Base-by-base conservation (phyloP, 1,140 invertebrate species). In the Cydia pomonella region DNA sequence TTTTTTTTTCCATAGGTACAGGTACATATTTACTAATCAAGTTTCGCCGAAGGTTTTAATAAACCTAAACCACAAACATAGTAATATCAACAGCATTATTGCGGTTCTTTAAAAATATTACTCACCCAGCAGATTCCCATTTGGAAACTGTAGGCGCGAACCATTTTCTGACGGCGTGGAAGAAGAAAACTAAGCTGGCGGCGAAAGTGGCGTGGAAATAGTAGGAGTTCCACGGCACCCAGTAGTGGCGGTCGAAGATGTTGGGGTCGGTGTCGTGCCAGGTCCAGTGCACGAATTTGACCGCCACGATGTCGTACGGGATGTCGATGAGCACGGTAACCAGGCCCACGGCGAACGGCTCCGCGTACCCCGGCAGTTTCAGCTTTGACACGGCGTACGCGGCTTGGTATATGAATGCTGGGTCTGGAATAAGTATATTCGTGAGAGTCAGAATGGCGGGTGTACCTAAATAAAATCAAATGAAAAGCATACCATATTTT, bases 221-320 rank as follows among this genome's bases (percentile, higher is more conserved):
- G 87, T 97, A 97, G 0, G 96, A 97, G 80, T 96, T 97, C 94
- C 94, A 95, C 2, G 95, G 95, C 0, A 97, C 96, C 95, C 95
- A 96, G 89, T 97, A 97, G 87, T 96, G 95, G 25, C 96, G 94
- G 82, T 97, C 96, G 72, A 83, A 94, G 76, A 97, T 96, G 86
- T 97, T 97, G 2, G 96, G 96, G 89, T 97, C 97, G 0, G 96
- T 97, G 85, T 97, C 96, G 85, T 97, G 97, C 96, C 96, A 97
- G 0, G 96, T 97, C 97, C 97, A 97, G 90, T 97, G 97, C 1
- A 97, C 86, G 82, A 96, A 96, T 85, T 97, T 97, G 0, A 97
- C 95, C 1, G 95, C 94, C 73, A 97, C 95, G 41, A 97, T 97
- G 82, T 97, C 97, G 84, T 96, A 97, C 0, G 97, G 97, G 53